These are phyloP conservation scores for Typhlomys cinereus DNA, from an alignment of 2,113 vertebrate genomes.

Conservation along the genomic window DNA sequence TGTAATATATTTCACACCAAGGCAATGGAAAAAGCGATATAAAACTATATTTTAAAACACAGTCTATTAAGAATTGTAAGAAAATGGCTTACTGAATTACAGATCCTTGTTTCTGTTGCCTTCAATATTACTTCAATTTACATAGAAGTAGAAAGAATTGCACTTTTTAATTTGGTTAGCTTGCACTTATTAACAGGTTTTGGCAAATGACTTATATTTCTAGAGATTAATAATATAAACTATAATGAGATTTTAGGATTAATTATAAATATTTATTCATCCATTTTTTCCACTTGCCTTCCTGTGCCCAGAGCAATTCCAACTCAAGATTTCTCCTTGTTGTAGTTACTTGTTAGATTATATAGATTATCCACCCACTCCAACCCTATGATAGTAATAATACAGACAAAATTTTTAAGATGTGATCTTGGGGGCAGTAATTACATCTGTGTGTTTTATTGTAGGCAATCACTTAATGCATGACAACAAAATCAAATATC, in stretches of 20 bases:
- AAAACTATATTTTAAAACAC: background rate
- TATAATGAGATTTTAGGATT: constrained; percentile 21
- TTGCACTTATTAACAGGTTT: background rate
- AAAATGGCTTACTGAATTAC: background rate
- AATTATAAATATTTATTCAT: constrained; percentile 20
- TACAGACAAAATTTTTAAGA: background rate
- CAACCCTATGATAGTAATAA: background rate
- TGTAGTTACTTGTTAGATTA: background rate
- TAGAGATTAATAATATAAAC: background rate
- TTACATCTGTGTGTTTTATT: background rate
- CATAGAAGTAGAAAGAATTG: background rate
- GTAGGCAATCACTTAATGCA: constrained; percentile 3
- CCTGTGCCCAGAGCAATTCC: background rate
- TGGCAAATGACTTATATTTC: background rate
- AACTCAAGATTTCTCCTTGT: background rate
- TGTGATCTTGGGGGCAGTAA: background rate
- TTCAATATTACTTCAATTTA: background rate
- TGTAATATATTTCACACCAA: background rate
- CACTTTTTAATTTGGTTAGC: constrained; percentile 39
- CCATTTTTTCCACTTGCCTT: constrained; percentile 9
- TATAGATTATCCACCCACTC: background rate
- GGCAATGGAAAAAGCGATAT: background rate
- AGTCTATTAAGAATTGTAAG: constrained; percentile 7
- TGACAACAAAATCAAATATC: background rate
- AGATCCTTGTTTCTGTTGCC: background rate